Evolutionary conservation across 2,888 invertebrate genomes (phyloP).

Genomic region (Dynastes tityus): DNA sequence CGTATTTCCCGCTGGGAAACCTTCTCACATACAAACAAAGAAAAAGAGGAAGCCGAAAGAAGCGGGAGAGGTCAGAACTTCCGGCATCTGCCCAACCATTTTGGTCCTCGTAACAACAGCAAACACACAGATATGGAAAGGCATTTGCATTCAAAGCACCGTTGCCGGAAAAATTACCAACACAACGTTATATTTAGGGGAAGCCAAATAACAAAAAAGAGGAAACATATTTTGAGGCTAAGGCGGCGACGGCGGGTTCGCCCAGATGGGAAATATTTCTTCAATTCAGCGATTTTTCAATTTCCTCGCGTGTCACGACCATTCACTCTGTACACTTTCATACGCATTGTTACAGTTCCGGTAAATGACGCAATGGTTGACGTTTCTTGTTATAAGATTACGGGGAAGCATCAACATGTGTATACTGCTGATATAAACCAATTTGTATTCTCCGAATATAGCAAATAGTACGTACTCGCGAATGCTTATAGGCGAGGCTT

Average conservation of each 20-base stretch:
- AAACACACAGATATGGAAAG: slow-evolving; percentile 16
- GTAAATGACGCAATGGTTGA: slow-evolving; percentile 12
- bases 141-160: slow-evolving; percentile 21
- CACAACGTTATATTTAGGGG: slow-evolving; percentile 28
- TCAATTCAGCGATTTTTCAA: slow-evolving; percentile 34
- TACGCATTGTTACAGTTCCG: slow-evolving; percentile 3
- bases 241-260: neutral
- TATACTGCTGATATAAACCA: neutral
- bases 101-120: slow-evolving; percentile 28
- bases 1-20: slow-evolving; percentile 35
- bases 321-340: slow-evolving; percentile 15
- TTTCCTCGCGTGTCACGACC: slow-evolving; percentile 27
- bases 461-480: too few relatives aligned
- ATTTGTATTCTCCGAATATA: neutral
- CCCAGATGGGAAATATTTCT: slow-evolving; percentile 35
- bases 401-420: neutral
- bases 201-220: slow-evolving; percentile 33
- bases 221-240: slow-evolving; percentile 20
- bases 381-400: neutral
- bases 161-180: slow-evolving; percentile 28
- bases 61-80: slow-evolving; percentile 34
- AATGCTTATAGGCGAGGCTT: too few relatives aligned
- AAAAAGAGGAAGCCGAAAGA: slow-evolving; percentile 35
- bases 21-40: slow-evolving; percentile 36
- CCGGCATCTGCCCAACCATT: slow-evolving; percentile 37